Percentiles rank a stretch among this genome's conserved stretches.
These are phyloP conservation scores for Synanthedon vespiformis DNA, from an alignment of 2,888 invertebrate genomes.

Conservation along the genomic window DNA sequence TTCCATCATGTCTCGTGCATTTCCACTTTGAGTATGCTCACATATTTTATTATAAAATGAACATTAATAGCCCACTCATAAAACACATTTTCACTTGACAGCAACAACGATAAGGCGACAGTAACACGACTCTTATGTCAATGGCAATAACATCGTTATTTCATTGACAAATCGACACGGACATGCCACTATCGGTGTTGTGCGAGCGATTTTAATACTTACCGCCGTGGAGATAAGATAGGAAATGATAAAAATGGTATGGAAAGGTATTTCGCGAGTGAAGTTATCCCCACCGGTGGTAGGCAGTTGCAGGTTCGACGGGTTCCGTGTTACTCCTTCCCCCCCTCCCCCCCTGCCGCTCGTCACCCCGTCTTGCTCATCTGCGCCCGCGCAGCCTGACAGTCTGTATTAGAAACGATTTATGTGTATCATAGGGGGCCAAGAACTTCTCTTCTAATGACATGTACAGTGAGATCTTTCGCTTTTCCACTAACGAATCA, in stretches of 20 bases:
- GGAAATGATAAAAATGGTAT: neutral
- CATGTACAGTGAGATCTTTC: no score
- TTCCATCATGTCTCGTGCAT: slow-evolving; percentile 48
- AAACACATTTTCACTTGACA: neutral
- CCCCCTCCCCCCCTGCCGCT: slow-evolving; percentile 19
- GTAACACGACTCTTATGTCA: neutral
- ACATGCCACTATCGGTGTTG: neutral
- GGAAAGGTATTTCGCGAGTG: slow-evolving; percentile 52
- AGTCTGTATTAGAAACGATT: slow-evolving; percentile 16
- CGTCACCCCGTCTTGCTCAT: slow-evolving; percentile 15
- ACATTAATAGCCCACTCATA: no score
- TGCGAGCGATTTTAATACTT: neutral
- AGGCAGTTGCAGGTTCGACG: slow-evolving; percentile 56
- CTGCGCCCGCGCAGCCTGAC: slow-evolving; percentile 28
- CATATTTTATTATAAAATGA: no score
- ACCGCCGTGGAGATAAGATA: neutral
- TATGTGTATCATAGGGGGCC: slow-evolving; percentile 16
- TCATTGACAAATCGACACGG: neutral
- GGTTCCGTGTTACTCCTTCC: slow-evolving; percentile 60
- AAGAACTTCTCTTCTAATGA: no score
- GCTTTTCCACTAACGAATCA: no score
- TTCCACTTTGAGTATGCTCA: slow-evolving; percentile 6
- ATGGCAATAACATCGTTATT: neutral
- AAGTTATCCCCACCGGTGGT: slow-evolving; percentile 10
- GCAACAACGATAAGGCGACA: neutral